Conservation (phyloP, 2,113 vertebrate species). For the Lampris incognitus region DNA sequence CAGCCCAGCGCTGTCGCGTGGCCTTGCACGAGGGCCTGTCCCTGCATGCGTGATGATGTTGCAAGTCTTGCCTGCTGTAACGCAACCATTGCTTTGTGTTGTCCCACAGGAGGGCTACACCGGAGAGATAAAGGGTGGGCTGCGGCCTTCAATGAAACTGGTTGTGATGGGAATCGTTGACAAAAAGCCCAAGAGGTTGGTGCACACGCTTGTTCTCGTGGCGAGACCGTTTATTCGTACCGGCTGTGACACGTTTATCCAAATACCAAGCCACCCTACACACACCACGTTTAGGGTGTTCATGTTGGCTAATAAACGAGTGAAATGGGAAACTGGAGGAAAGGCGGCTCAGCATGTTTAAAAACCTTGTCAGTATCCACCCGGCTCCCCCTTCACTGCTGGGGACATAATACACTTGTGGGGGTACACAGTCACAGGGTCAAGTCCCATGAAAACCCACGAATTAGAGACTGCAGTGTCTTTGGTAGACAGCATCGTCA, state of each 20-base stretch:
- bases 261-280: no score
- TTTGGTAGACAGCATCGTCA: slow-evolving; percentile 33
- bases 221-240: no score
- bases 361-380: no score
- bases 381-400: no score
- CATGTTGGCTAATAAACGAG: no score
- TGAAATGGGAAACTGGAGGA: no score
- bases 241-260: no score
- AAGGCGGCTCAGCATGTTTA: no score
- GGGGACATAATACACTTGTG: background rate
- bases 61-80: no score
- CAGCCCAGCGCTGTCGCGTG: background rate
- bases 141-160: slow-evolving; percentile 85
- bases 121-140: slow-evolving; percentile 84
- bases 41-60: slow-evolving; percentile 1
- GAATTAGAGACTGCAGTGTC: slow-evolving; percentile 28
- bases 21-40: slow-evolving; percentile 16
- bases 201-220: slow-evolving; percentile 26
- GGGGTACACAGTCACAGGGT: background rate
- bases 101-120: slow-evolving; percentile 78
- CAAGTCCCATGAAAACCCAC: slow-evolving; percentile 67
- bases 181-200: slow-evolving; percentile 81
- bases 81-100: slow-evolving; percentile 31
- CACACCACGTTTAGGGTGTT: no score
- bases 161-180: slow-evolving; percentile 85